phyloP scores from a whole-genome alignment of 2,888 invertebrate species.

The Calameuta idolon region DNA sequence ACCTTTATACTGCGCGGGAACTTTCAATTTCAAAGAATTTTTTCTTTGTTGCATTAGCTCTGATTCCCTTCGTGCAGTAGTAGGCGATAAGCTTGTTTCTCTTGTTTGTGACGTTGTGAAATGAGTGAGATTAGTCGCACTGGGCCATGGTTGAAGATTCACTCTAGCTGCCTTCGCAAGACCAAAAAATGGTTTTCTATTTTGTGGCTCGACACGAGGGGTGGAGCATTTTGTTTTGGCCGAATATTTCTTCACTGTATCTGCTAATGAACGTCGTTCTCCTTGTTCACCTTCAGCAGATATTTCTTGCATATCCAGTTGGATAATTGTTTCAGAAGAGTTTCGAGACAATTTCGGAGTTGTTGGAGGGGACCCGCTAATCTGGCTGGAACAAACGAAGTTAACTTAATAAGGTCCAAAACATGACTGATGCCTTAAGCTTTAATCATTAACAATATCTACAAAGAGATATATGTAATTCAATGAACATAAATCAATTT shows the following conservation, averaged over 20 bases:
- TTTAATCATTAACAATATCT: not conserved
- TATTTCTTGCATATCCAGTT: constrained; percentile 53
- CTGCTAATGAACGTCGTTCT: constrained; percentile 41
- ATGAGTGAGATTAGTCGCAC: constrained; percentile 53
- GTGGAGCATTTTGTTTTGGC: constrained; percentile 34
- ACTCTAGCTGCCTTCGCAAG: constrained; percentile 40
- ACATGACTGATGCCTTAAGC: not conserved
- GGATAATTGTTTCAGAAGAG: constrained; percentile 58
- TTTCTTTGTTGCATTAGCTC: constrained; percentile 15
- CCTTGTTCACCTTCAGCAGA: constrained; percentile 16
- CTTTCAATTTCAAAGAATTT: constrained; percentile 29
- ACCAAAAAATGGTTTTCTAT: constrained; percentile 52
- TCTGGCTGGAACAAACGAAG: constrained; percentile 65
- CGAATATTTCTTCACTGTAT: constrained; percentile 49
- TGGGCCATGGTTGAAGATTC: constrained; percentile 57
- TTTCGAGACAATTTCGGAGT: constrained; percentile 51
- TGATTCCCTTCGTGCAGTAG: constrained; percentile 19
- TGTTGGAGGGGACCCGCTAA: constrained; percentile 56
- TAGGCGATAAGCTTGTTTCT: constrained; percentile 24
- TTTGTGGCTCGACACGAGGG: constrained; percentile 38
- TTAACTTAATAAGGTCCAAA: constrained; percentile 45
- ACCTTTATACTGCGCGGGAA: constrained; percentile 18
- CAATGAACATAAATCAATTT: constrained; percentile 10
- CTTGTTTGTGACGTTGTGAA: constrained; percentile 24
- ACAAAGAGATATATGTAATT: constrained; percentile 16